Conservation (phyloP, 2,113 vertebrate species). For the Aphyosemion australe region DNA sequence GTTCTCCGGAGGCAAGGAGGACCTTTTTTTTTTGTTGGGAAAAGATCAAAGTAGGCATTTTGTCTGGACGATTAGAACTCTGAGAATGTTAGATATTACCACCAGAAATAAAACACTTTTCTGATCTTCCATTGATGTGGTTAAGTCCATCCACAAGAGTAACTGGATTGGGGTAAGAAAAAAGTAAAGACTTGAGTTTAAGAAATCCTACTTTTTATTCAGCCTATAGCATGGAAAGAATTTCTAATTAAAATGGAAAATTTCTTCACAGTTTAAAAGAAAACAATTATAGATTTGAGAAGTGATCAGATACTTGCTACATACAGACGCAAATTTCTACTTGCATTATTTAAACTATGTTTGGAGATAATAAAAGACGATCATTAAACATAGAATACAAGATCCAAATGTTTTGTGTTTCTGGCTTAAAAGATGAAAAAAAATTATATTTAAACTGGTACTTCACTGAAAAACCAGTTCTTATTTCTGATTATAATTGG, state of each 20-base stretch:
- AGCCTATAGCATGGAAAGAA: background rate
- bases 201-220: background rate
- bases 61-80: constrained; percentile 2
- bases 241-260: background rate
- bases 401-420: no score
- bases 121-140: background rate
- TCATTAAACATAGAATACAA: no score
- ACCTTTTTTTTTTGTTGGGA: constrained; percentile 12
- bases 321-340: no score
- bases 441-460: no score
- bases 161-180: background rate
- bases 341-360: no score
- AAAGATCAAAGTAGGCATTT: constrained; percentile 28
- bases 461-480: no score
- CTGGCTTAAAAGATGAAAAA: no score
- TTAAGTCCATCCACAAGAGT: background rate
- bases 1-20: constrained; percentile 5
- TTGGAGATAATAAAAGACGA: no score
- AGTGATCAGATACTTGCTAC: background rate
- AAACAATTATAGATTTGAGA: background rate
- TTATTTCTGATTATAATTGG: no score
- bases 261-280: no score
- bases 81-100: background rate
- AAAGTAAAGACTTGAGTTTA: background rate
- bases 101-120: background rate